Evolutionary conservation across 2,888 invertebrate genomes (phyloP).

Genomic region (Bimastos eiseni): DNA sequence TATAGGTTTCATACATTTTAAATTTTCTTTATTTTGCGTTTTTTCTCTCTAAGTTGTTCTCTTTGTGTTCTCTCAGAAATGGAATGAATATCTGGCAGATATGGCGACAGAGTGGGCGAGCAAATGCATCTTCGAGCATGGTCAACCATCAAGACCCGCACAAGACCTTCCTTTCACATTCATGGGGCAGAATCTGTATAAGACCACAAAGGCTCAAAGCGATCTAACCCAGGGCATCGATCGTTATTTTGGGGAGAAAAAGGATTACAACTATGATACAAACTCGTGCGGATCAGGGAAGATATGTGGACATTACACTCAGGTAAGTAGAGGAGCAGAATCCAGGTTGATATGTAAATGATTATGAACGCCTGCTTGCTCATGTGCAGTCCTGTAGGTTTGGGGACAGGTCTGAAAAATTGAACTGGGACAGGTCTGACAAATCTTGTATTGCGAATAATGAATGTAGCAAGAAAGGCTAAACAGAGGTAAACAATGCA

Average conservation of each 20-base stretch:
- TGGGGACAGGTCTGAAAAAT: too few species aligned
- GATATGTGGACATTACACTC: not conserved
- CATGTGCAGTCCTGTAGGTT: too few species aligned
- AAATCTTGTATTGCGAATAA: too few species aligned
- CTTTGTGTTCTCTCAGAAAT: not conserved
- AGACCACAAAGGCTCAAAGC: not conserved
- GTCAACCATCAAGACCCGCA: not conserved
- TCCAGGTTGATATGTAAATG: not conserved
- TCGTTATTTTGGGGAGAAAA: not conserved
- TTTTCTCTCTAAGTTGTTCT: not conserved
- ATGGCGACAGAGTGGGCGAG: not conserved
- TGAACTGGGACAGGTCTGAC: too few species aligned
- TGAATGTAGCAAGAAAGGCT: too few species aligned
- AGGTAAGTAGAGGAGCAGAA: not conserved
- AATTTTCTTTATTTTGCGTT: not conserved
- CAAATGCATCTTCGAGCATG: not conserved
- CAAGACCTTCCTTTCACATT: not conserved
- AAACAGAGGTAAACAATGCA: too few species aligned
- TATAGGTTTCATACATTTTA: too few species aligned
- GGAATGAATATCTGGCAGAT: not conserved
- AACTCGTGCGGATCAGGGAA: not conserved
- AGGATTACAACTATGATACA: not conserved
- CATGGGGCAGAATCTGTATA: not conserved
- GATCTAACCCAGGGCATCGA: not conserved
- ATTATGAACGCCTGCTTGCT: too few species aligned